A percentile compares a stretch with the other conserved stretches of the same genome.
Conservation (phyloP, 2,113 vertebrate genomes). For the Rallus limicola region DNA sequence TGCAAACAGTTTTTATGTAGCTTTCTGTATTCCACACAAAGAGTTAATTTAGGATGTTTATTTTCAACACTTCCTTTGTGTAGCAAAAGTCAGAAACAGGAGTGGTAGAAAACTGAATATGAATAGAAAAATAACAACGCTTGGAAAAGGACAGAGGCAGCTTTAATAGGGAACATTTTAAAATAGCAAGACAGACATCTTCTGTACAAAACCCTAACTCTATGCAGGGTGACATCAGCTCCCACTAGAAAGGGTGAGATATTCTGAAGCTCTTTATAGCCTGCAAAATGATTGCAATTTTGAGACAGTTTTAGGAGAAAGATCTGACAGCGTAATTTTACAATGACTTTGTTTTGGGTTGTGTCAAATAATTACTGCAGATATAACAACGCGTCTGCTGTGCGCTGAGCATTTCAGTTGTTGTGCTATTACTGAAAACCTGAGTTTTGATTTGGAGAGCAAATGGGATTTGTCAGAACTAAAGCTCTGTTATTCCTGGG, state of each 20-base stretch:
- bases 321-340: not conserved
- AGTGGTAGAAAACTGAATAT: not conserved
- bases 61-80: not conserved
- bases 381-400: not conserved
- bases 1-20: not conserved
- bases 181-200: conserved; percentile 35
- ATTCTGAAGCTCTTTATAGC: conserved; percentile 13
- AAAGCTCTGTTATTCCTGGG: not conserved
- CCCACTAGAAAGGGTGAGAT: conserved; percentile 1
- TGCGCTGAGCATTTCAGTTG: not conserved
- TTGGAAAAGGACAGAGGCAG: not conserved
- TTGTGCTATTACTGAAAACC: not conserved
- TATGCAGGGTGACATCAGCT: conserved; percentile 3
- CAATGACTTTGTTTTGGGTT: not conserved
- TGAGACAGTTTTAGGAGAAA: not conserved
- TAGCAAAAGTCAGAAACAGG: not conserved
- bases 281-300: conserved; percentile 12
- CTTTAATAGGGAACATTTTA: conserved; percentile 12
- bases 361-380: not conserved
- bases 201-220: not conserved
- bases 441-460: not conserved
- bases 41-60: not conserved
- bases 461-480: not conserved
- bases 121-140: not conserved
- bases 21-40: not conserved